Evolutionary conservation across 2,113 vertebrate genomes (phyloP), one percentile per base, ranked within the genome.

Genomic region (Semnornis frantzii): DNA sequence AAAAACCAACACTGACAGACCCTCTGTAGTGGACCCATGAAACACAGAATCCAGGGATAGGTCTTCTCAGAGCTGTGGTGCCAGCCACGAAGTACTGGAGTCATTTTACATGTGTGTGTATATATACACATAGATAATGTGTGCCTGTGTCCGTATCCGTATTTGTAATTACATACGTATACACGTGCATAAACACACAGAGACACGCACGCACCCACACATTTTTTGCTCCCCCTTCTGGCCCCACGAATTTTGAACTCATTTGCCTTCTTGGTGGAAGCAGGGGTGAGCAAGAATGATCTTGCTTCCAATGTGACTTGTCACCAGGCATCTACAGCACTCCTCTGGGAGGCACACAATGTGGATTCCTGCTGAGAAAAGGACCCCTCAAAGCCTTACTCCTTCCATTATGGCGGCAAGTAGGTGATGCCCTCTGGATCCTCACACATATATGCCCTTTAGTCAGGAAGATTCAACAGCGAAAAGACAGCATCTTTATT

Each of bases 141-240:
- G 16, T 12, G 11, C 55, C 28, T 73, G 59, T 33, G 5, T 16
- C 24, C 5, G 15, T 27, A 55, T 6, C 34, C 0, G 0, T 23
- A 33, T n/a, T 64, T 85, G 68, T 83, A 20, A 33, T 72, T 8
- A 74, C 16, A 15, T 28, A 64, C 14, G 28, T 50, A 71, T 50
- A 50, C 21, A 23, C 21, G 48, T 52, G 50, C 13, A 64, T 25
- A 81, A 59, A 42, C 17, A 64, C 31, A 91, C 3, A 46, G 7
- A 46, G 17, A 70, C 11, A 71, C 37, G 33, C 4, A 55, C 12
- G 3, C 14, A 25, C 12, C 3, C n/a, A 52, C 70, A 76, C 63
- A 54, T 86, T 93, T 95, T 94, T 94, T 94, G 66, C 82, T 93
- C 84, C 71, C 87, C 50, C 78, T 89, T 89, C 91, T 87, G 94